These are phyloP conservation scores for Blera fallax DNA, from an alignment of 2,888 invertebrate species.

Conservation along the genomic window DNA sequence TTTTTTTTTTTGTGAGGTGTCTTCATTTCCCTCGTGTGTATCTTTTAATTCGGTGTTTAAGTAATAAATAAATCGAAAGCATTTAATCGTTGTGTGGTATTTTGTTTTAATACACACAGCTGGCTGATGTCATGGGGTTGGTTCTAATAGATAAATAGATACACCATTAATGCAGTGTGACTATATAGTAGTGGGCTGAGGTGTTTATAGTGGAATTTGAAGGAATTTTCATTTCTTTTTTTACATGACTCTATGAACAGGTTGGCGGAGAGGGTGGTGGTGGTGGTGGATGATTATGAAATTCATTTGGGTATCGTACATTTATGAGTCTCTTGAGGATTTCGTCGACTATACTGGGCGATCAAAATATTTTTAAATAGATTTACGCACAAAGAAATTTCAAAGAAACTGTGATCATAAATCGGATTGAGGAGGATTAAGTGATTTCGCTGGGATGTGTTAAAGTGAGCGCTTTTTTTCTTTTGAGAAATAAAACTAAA, in stretches of 20 bases:
- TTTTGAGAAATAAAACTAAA: constrained; percentile 14
- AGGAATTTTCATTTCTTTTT: constrained; percentile 17
- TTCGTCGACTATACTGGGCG: background rate
- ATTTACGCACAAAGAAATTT: constrained; percentile 32
- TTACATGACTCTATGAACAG: constrained; percentile 6
- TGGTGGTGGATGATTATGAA: background rate
- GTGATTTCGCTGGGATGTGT: constrained; percentile 46
- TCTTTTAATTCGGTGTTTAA: constrained; percentile 61
- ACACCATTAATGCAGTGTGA: constrained; percentile 35
- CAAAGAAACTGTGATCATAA: constrained; percentile 47
- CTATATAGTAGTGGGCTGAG: background rate
- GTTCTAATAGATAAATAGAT: constrained; percentile 46
- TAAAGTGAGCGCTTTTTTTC: constrained; percentile 1
- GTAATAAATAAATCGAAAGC: constrained; percentile 64
- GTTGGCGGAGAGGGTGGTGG: constrained; percentile 19
- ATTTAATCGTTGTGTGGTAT: constrained; percentile 60
- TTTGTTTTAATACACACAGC: constrained; percentile 62
- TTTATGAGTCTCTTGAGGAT: constrained; percentile 64
- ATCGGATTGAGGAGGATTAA: constrained; percentile 64
- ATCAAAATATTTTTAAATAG: constrained; percentile 38
- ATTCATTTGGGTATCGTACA: constrained; percentile 5
- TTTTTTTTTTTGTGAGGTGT: background rate
- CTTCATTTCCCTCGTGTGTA: constrained; percentile 34
- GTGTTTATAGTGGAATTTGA: constrained; percentile 10
- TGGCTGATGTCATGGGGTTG: constrained; percentile 58